These are phyloP conservation scores for Entomobrya proxima DNA, from an alignment of 2,888 invertebrate species.

Conservation along the genomic window DNA sequence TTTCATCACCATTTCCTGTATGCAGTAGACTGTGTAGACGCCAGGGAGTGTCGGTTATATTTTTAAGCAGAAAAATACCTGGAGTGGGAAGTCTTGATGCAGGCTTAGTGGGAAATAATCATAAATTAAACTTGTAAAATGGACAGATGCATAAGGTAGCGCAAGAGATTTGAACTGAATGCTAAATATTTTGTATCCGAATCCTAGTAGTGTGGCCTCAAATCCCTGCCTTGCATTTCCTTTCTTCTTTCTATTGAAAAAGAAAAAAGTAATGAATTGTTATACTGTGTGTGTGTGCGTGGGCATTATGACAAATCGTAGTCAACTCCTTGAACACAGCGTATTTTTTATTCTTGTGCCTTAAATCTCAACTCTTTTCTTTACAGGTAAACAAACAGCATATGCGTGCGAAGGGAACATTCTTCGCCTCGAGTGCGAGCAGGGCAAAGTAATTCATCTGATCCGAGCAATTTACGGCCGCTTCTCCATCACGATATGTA, in stretches of 20 bases:
- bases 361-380: constrained; percentile 1
- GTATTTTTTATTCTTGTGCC: background rate
- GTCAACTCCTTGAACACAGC: background rate
- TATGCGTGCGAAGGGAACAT: constrained; percentile 96
- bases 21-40: no score
- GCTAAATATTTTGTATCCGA: background rate
- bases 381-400: constrained; percentile 89
- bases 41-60: no score
- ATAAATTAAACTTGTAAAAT: background rate
- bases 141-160: background rate
- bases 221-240: no score
- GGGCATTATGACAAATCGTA: background rate
- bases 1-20: no score
- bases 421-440: constrained; percentile 90
- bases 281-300: no score
- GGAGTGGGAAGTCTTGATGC: no score
- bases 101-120: no score
- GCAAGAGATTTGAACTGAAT: background rate
- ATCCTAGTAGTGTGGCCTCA: background rate
- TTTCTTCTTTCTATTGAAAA: no score
- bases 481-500: constrained; percentile 96
- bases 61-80: no score
- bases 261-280: no score
- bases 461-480: constrained; percentile 96
- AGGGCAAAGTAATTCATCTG: constrained; percentile 92